Conservation (phyloP, 2,113 vertebrate genomes). For the Plectropomus leopardus region DNA sequence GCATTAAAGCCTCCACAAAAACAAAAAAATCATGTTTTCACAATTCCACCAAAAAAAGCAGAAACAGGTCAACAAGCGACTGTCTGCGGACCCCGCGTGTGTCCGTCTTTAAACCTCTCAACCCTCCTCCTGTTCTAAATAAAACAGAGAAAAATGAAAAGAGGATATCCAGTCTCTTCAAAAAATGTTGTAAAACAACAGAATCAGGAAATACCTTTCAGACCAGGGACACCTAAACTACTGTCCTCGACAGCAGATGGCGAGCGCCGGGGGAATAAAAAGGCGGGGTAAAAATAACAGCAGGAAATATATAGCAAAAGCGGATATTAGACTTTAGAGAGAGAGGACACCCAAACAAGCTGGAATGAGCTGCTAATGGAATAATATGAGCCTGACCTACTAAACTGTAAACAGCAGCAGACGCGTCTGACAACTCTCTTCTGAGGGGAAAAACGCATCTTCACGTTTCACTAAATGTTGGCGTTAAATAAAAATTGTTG, state of each 20-base stretch:
- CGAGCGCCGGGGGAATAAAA: neutral
- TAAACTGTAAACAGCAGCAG: neutral
- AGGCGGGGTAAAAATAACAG: conserved; percentile 54
- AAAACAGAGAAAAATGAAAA: conserved; percentile 32
- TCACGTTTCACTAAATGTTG: no score
- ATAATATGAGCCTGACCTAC: conserved; percentile 3
- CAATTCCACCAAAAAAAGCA: neutral
- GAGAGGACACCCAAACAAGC: conserved; percentile 45
- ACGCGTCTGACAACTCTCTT: no score
- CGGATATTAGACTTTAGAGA: conserved; percentile 47
- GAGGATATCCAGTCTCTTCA: conserved; percentile 50
- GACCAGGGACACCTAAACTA: conserved; percentile 32
- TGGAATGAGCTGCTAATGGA: conserved; percentile 15
- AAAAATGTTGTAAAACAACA: conserved; percentile 56
- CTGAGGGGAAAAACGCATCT: no score
- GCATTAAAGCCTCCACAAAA: neutral
- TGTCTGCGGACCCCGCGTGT: neutral
- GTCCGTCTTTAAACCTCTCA: conserved; percentile 10
- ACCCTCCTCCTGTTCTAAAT: conserved; percentile 30
- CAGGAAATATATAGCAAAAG: conserved; percentile 40
- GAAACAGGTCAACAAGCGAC: conserved; percentile 9
- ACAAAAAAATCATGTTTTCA: neutral
- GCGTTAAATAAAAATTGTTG: no score
- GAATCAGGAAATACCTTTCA: conserved; percentile 63
- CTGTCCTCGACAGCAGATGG: conserved; percentile 51